Evolutionary conservation across 1,140 invertebrate genomes (phyloP).

Genomic region (Trichomalopsis sarcophagae): DNA sequence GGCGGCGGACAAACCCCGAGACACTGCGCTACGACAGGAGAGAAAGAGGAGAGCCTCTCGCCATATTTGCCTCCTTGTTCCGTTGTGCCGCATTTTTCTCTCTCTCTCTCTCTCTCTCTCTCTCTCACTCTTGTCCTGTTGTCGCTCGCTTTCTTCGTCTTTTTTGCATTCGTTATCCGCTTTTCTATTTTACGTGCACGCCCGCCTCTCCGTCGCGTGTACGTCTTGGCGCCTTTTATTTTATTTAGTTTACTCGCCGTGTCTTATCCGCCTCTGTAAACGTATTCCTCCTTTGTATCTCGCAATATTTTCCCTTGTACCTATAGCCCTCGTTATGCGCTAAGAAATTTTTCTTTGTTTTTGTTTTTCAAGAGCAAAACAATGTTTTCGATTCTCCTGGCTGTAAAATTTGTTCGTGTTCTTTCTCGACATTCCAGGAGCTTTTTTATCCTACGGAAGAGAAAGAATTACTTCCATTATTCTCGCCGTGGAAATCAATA

Average conservation of each 20-base stretch:
- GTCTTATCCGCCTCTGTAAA: not conserved
- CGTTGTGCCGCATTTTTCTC: not conserved
- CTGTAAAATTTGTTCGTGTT: too few species aligned
- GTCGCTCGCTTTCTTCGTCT: not conserved
- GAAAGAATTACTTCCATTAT: not conserved
- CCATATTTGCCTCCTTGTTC: not conserved
- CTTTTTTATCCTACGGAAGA: not conserved
- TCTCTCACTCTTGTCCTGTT: not conserved
- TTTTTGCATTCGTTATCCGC: not conserved
- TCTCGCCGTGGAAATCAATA: not conserved
- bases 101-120: conserved; percentile 21
- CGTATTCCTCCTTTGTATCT: not conserved
- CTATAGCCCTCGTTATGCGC: not conserved
- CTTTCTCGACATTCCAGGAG: too few species aligned
- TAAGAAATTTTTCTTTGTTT: not conserved
- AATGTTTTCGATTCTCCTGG: too few species aligned
- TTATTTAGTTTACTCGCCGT: not conserved
- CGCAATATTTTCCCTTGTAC: not conserved
- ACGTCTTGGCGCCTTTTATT: not conserved
- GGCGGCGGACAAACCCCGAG: not conserved
- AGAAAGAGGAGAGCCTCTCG: not conserved
- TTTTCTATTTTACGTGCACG: conserved; percentile 3
- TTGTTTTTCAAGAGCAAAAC: too few species aligned
- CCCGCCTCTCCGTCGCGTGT: too few species aligned
- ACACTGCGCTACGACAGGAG: not conserved